A percentile compares a stretch with the other conserved stretches of the same genome.
Conservation (phyloP, 2,113 vertebrate genomes). For the Ceyx margarethae region DNA sequence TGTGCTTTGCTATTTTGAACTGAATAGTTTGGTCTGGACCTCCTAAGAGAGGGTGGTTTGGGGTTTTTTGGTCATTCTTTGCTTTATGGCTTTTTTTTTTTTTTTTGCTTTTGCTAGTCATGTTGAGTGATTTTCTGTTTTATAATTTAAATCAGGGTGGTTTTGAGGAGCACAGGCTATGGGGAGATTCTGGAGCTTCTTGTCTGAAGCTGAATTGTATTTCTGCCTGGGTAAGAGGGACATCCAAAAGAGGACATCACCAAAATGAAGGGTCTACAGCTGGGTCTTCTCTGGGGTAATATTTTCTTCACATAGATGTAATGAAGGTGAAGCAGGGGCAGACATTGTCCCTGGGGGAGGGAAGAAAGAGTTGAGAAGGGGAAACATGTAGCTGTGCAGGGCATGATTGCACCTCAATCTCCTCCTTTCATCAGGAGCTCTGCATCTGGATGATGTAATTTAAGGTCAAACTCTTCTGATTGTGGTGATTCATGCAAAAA, state of each 20-base stretch:
- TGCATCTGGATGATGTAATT: neutral
- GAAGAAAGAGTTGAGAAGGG: neutral
- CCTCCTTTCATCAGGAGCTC: neutral
- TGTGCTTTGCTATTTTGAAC: neutral
- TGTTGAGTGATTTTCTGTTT: neutral
- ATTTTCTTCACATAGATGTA: neutral
- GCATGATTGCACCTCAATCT: neutral
- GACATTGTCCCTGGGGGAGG: accelerated
- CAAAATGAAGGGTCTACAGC: neutral
- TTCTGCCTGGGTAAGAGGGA: neutral
- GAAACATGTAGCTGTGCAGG: neutral
- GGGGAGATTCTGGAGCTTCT: neutral
- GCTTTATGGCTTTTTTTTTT: neutral
- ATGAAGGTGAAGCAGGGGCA: neutral
- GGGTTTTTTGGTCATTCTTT: accelerated
- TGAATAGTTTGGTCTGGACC: neutral
- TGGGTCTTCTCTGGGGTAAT: neutral
- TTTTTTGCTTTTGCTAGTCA: neutral
- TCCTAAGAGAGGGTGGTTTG: neutral
- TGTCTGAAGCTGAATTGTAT: neutral
- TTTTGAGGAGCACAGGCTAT: neutral
- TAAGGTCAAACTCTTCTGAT: neutral
- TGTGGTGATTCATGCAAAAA: neutral
- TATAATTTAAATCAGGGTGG: neutral
- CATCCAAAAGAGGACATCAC: neutral